Conservation (phyloP, 2,113 vertebrate genomes). For the Apus apus region DNA sequence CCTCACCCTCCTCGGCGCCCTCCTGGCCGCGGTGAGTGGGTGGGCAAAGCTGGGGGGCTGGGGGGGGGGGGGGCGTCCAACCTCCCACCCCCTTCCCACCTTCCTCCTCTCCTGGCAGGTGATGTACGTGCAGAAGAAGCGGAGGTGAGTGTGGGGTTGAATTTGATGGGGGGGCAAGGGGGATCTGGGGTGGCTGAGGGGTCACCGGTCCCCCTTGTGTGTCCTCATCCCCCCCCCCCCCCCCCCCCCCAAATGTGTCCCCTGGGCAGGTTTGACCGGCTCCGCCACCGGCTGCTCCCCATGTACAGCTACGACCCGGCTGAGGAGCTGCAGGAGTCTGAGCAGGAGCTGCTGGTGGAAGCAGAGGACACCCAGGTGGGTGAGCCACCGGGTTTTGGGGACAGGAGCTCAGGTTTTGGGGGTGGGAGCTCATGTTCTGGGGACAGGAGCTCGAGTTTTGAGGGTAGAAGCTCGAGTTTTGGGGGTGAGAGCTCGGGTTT, state of each 20-base stretch:
- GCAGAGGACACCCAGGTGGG: conserved; percentile 89
- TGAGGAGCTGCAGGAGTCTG: conserved; percentile 90
- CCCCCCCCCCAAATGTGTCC: no score
- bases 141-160: conserved; percentile 77
- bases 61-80: no score
- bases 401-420: no score
- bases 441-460: no score
- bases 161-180: neutral
- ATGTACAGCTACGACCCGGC: conserved; percentile 94
- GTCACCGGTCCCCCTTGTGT: fast-evolving
- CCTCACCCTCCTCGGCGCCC: conserved; percentile 85
- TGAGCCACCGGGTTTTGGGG: neutral
- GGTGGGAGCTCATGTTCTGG: no score
- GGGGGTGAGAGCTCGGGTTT: neutral
- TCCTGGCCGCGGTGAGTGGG: conserved; percentile 88
- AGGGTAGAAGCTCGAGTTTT: neutral
- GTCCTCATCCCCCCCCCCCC: neutral
- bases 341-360: conserved; percentile 89
- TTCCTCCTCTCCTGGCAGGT: conserved; percentile 79
- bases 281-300: conserved; percentile 93
- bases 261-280: conserved; percentile 83
- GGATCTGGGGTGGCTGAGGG: no score
- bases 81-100: no score
- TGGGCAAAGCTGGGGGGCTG: neutral
- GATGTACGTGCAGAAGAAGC: conserved; percentile 89